Conservation (phyloP, 2,888 invertebrate genomes). For the Macrosoma leucophasiata region DNA sequence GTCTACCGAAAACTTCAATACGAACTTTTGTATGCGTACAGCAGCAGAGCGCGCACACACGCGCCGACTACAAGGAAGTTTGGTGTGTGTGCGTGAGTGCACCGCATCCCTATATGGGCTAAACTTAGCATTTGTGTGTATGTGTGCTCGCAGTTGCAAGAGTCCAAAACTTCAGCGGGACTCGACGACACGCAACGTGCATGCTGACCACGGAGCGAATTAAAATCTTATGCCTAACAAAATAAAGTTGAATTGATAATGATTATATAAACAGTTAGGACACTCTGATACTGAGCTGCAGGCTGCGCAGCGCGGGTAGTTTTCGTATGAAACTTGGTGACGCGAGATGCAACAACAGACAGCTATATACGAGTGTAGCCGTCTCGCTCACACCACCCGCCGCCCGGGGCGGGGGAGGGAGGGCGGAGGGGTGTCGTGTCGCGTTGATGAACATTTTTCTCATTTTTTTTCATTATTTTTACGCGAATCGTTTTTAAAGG, state of each 20-base stretch:
- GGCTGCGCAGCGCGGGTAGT: slow-evolving; percentile 71
- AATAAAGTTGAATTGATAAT: slow-evolving; percentile 24
- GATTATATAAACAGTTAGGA: slow-evolving; percentile 22
- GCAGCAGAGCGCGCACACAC: slow-evolving; percentile 31
- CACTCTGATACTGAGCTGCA: slow-evolving; percentile 28
- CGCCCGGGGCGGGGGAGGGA: slow-evolving; percentile 44
- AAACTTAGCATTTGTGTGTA: slow-evolving; percentile 63
- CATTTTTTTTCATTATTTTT: slow-evolving; percentile 72
- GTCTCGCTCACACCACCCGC: slow-evolving; percentile 58
- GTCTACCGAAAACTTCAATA: slow-evolving; percentile 72
- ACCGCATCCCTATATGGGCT: slow-evolving; percentile 49
- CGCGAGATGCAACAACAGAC: slow-evolving; percentile 63
- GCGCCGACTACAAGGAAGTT: slow-evolving; percentile 41
- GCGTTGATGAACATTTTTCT: slow-evolving; percentile 76
- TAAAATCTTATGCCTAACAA: slow-evolving; percentile 5
- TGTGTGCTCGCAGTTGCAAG: slow-evolving; percentile 60
- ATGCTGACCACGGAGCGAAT: slow-evolving; percentile 10
- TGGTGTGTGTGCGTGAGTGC: slow-evolving; percentile 55
- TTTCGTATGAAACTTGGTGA: slow-evolving; percentile 69
- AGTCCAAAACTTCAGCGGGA: slow-evolving; percentile 57
- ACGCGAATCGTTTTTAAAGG: slow-evolving; percentile 75
- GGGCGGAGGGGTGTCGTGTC: slow-evolving; percentile 59
- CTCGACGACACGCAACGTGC: slow-evolving; percentile 28
- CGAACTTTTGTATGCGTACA: slow-evolving; percentile 64
- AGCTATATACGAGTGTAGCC: slow-evolving; percentile 34